Evolutionary conservation across 2,113 vertebrate genomes (phyloP), one percentile per base, ranked within the genome.

Genomic region (Illadopsis cleaveri): DNA sequence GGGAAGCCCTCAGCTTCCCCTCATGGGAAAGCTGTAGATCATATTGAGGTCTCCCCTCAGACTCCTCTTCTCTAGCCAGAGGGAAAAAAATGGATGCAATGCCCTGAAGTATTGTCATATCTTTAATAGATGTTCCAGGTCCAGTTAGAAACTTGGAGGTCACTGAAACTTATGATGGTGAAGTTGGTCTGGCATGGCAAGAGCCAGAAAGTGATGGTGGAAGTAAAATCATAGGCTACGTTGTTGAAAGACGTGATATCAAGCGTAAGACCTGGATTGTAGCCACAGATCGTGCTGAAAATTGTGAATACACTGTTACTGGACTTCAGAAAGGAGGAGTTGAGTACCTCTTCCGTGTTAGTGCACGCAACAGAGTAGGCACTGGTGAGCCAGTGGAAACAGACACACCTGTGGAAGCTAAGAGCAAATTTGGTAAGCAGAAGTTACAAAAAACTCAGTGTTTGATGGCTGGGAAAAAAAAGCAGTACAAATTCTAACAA

Each of bases 141-240:
- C 98, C 99, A 25, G 98, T 99, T n/a, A 99, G 99, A 97, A 99
- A 99, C 95, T 97, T 99, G 90, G 98, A 98, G 94, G 99, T 99
- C 81, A 98, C 98, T 11, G 99, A 99, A 97, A 99, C 98, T 6
- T 98, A 98, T 11, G 99, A 99, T 68, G 99, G 99, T 45, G 99
- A 99, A 98, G 99, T 99, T 71, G 98, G 99, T 93, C 98, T 99
- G 7, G 98, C 99, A 62, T 99, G 99, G 99, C 99, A 99, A 94
- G 99, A 99, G 93, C 99, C 99, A 38, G 98, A 99, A 97, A 99
- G 97, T 25, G 99, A 99, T 60, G 99, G 99, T 15, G 99, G 99
- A 64, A 99, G 99, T 97, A 99, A 99, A 98, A 99, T 99, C 64
- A 92, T 98, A 50, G 98, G 99, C 21, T 99, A 99, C 0, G 97